Conservation (phyloP, 2,888 invertebrate genomes). For the Eilema griseolum region DNA sequence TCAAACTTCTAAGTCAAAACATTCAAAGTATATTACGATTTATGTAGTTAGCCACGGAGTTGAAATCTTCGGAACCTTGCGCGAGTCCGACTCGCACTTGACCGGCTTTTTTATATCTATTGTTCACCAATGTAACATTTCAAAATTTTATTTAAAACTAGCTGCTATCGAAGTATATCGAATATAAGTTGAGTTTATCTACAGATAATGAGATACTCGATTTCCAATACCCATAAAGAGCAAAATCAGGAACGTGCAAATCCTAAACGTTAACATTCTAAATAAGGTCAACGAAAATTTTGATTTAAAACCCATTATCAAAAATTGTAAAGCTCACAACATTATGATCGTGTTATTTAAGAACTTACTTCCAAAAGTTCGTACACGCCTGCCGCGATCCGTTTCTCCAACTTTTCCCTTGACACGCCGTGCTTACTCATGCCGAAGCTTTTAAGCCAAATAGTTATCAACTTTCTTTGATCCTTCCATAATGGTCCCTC, state of each 20-base stretch:
- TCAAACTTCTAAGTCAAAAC: too few relatives aligned
- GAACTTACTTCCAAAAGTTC: constrained; percentile 87
- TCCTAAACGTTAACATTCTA: neutral
- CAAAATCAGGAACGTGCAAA: neutral
- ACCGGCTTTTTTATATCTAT: too few relatives aligned
- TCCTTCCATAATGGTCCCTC: constrained; percentile 94
- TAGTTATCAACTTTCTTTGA: constrained; percentile 91
- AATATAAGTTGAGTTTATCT: neutral
- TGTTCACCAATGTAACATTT: neutral
- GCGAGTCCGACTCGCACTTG: too few relatives aligned
- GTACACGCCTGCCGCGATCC: constrained; percentile 88
- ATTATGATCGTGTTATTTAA: neutral
- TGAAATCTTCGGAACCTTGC: too few relatives aligned
- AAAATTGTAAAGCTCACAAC: neutral
- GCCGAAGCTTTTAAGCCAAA: constrained; percentile 91
- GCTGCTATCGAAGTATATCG: neutral
- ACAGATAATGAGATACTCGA: neutral
- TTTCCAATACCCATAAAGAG: too few relatives aligned
- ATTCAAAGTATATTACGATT: too few relatives aligned
- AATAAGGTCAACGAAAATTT: neutral
- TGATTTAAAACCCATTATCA: neutral
- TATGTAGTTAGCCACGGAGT: too few relatives aligned
- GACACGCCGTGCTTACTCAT: constrained; percentile 89
- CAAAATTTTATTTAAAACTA: neutral
- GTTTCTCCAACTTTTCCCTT: constrained; percentile 88